Conservation (phyloP, 2,797 vertebrate genomes). For the Melanotaenia boesemani region DNA sequence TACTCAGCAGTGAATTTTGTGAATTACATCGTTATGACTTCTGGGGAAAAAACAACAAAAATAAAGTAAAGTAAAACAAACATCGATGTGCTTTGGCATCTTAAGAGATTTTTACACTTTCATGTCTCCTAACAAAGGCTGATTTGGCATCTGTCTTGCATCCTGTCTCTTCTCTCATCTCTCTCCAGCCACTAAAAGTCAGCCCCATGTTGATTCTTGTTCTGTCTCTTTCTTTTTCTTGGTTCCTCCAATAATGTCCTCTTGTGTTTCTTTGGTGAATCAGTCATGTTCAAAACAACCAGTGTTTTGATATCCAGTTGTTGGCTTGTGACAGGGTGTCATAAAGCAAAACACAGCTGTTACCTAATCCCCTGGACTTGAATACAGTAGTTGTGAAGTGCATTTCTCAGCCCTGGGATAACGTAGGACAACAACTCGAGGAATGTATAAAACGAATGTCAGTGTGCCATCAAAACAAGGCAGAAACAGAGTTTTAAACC, state of each 20-base stretch:
- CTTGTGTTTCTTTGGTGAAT: background rate
- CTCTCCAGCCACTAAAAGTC: background rate
- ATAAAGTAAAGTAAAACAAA: too few relatives aligned
- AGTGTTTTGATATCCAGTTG: background rate
- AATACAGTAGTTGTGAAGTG: too few relatives aligned
- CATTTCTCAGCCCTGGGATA: too few relatives aligned
- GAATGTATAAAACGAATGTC: background rate
- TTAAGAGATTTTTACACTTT: too few relatives aligned
- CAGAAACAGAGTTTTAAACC: constrained; percentile 5
- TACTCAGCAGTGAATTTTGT: too few relatives aligned
- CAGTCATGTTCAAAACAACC: background rate
- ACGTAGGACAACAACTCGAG: too few relatives aligned
- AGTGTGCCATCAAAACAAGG: background rate
- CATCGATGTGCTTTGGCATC: too few relatives aligned
- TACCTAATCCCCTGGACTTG: background rate
- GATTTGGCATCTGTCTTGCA: background rate
- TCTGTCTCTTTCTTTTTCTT: background rate
- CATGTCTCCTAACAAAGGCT: too few relatives aligned
- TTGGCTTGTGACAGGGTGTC: background rate
- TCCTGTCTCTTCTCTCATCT: background rate
- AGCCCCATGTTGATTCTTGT: background rate
- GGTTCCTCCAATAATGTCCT: background rate
- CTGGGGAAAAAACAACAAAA: too few relatives aligned
- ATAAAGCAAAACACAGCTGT: background rate
- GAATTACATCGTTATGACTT: too few relatives aligned